Evolutionary conservation across 1,140 invertebrate species (phyloP).

Genomic region (Aradophagus sp.): DNA sequence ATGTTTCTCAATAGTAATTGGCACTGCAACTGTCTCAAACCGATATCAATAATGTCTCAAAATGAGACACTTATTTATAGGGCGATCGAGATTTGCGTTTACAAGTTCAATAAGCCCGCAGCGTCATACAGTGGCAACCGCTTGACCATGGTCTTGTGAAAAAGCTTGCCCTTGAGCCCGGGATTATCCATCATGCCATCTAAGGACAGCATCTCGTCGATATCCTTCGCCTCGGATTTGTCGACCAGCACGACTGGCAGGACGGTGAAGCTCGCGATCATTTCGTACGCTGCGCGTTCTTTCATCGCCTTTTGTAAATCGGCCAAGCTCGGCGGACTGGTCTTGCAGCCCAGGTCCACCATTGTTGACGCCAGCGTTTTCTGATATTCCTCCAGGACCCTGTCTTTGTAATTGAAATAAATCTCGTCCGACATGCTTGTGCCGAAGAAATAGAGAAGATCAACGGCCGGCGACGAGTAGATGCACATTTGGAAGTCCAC

Average conservation of each 20-base stretch:
- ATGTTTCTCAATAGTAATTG: no score
- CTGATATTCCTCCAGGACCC: slow-evolving; percentile 70
- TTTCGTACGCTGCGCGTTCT: slow-evolving; percentile 59
- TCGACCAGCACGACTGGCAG: slow-evolving; percentile 62
- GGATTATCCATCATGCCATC: slow-evolving; percentile 40
- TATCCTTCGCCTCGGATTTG: slow-evolving; percentile 45
- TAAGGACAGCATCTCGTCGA: slow-evolving; percentile 58
- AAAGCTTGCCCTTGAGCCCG: slow-evolving; percentile 19
- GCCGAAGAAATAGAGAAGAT: slow-evolving; percentile 75
- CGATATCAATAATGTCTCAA: no score
- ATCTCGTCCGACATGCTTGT: slow-evolving; percentile 67
- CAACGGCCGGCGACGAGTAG: slow-evolving; percentile 73
- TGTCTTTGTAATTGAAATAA: slow-evolving; percentile 60
- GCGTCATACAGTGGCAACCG: slow-evolving; percentile 57
- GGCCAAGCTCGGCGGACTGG: slow-evolving; percentile 67
- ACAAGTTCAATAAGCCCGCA: slow-evolving; percentile 61
- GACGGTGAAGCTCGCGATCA: slow-evolving; percentile 56
- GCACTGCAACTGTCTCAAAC: no score
- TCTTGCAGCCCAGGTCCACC: slow-evolving; percentile 65
- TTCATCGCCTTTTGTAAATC: slow-evolving; percentile 64
- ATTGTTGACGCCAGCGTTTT: slow-evolving; percentile 63
- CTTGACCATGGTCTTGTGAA: slow-evolving; percentile 51
- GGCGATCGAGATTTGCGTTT: slow-evolving; percentile 2
- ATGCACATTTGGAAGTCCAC: slow-evolving; percentile 76
- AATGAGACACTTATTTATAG: neutral